These are phyloP conservation scores for Macrocentrus cingulum DNA, from an alignment of 1,140 invertebrate species.

Conservation along the genomic window DNA sequence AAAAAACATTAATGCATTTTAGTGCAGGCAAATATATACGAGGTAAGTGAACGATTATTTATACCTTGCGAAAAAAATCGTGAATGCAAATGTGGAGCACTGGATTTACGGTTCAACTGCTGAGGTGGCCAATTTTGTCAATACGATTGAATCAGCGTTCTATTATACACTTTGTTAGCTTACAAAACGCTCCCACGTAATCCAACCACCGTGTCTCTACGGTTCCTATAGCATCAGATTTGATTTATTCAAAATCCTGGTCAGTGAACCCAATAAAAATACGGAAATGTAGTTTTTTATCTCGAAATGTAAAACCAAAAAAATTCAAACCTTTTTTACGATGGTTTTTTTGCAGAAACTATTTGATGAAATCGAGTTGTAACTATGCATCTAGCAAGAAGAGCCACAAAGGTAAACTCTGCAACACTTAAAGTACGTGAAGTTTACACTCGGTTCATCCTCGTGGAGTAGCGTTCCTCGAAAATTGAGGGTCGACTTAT, in stretches of 20 bases:
- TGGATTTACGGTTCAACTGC: background rate
- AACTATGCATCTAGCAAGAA: no score
- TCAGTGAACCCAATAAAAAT: slow-evolving; percentile 15
- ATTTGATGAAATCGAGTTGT: no score
- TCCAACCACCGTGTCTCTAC: slow-evolving; percentile 38
- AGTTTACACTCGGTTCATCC: background rate
- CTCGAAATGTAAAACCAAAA: no score
- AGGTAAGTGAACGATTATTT: no score
- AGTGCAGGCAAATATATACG: no score
- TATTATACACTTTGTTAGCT: background rate
- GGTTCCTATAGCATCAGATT: slow-evolving; percentile 28
- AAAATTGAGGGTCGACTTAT: slow-evolving; percentile 12
- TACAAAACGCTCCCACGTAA: slow-evolving; percentile 41
- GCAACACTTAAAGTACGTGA: background rate
- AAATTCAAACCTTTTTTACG: no score
- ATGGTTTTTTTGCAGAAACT: no score
- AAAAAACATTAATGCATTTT: no score
- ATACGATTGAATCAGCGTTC: slow-evolving; percentile 9
- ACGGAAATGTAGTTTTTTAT: background rate
- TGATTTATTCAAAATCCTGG: slow-evolving; percentile 39
- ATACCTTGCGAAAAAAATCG: no score
- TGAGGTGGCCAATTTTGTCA: slow-evolving; percentile 4
- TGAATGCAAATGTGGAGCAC: background rate
- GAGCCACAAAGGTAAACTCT: no score
- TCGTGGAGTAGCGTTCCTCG: slow-evolving; percentile 5